phyloP scores from a whole-genome alignment of 2,888 invertebrate genomes.

The Rhamnusium bicolor region DNA sequence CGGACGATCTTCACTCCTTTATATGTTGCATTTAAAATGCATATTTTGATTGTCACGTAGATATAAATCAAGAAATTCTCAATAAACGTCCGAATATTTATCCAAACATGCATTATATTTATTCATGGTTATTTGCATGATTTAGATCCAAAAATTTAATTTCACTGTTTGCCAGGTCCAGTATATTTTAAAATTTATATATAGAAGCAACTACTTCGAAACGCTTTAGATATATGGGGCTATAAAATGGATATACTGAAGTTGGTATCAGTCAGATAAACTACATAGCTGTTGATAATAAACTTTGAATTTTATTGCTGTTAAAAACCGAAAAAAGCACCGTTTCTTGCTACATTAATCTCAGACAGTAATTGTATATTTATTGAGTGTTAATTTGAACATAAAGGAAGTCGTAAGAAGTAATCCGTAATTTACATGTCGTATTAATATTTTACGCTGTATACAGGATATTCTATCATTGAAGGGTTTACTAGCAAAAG shows the following conservation, averaged over 20 bases:
- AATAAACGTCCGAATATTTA: slow-evolving; percentile 38
- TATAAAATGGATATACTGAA: slow-evolving; percentile 54
- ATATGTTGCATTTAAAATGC: slow-evolving; percentile 30
- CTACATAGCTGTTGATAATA: slow-evolving; percentile 43
- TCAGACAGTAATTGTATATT: slow-evolving; percentile 11
- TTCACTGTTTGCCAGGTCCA: slow-evolving; percentile 57
- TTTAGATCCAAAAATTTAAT: slow-evolving; percentile 56
- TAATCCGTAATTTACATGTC: too few species aligned
- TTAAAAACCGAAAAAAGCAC: slow-evolving; percentile 2
- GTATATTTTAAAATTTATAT: slow-evolving; percentile 51
- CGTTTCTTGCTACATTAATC: slow-evolving; percentile 5
- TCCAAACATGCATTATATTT: slow-evolving; percentile 38
- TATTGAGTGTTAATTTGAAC: slow-evolving; percentile 4
- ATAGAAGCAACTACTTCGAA: slow-evolving; percentile 55
- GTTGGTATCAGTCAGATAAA: slow-evolving; percentile 49
- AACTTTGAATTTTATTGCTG: slow-evolving; percentile 30
- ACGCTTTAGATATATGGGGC: slow-evolving; percentile 57
- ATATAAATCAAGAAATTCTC: slow-evolving; percentile 37
- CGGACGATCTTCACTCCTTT: slow-evolving; percentile 11
- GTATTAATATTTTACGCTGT: too few species aligned
- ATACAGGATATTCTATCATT: too few species aligned
- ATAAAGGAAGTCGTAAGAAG: neutral
- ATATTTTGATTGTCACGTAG: slow-evolving; percentile 27
- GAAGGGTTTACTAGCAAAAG: too few species aligned
- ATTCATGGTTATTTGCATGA: slow-evolving; percentile 47